Percentiles rank a stretch among this genome's conserved stretches.
Conservation (phyloP, 2,888 invertebrate species). For the Pheosia gnoma region DNA sequence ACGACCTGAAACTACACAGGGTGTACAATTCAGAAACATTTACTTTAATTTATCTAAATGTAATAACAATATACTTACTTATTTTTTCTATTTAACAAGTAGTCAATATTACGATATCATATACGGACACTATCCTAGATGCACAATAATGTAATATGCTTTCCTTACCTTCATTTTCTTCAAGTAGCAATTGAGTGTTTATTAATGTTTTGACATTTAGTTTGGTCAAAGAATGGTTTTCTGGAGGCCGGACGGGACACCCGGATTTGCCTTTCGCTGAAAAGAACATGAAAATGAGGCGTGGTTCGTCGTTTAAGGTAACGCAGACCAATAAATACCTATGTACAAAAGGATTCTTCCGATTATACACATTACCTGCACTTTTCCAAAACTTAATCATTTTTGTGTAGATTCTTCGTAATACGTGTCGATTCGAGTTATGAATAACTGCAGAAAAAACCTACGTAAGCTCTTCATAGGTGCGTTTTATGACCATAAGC, state of each 20-base stretch:
- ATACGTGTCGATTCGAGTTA: conserved; percentile 36
- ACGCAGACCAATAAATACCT: neutral
- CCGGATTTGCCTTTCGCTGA: conserved; percentile 80
- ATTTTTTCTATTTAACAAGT: too few species aligned
- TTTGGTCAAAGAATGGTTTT: conserved; percentile 45
- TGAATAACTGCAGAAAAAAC: conserved; percentile 35
- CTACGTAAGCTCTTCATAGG: conserved; percentile 54
- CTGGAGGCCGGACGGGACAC: conserved; percentile 79
- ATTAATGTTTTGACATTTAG: conserved; percentile 50
- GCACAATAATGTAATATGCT: too few species aligned
- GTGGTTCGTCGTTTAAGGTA: conserved; percentile 4
- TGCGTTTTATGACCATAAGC: conserved; percentile 50
- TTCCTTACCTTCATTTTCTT: conserved; percentile 63
- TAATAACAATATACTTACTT: too few species aligned
- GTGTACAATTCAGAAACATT: too few species aligned
- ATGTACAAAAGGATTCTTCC: neutral
- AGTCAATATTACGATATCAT: neutral
- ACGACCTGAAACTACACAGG: too few species aligned
- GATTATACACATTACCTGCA: conserved; percentile 78
- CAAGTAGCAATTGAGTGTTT: conserved; percentile 51
- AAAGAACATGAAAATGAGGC: conserved; percentile 40
- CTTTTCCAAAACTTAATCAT: conserved; percentile 93
- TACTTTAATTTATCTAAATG: too few species aligned
- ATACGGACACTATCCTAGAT: neutral
- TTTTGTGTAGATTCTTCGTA: conserved; percentile 51